Conservation (phyloP, 2,888 invertebrate species). For the Zeuzera pyrina region DNA sequence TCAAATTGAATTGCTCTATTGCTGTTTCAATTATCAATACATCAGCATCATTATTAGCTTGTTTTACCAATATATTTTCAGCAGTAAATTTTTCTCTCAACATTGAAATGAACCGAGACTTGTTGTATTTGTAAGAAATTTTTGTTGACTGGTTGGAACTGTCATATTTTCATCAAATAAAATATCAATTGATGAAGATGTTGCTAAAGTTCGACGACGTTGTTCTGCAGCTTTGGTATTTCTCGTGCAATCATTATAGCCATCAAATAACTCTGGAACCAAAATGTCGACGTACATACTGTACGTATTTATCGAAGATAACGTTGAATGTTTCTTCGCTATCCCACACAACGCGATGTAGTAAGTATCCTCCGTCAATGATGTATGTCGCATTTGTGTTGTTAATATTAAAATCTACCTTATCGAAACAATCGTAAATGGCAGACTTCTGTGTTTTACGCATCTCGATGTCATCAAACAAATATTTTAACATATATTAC, state of each 20-base stretch:
- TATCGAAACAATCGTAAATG: slow-evolving; percentile 21
- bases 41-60: slow-evolving; percentile 22
- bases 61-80: slow-evolving; percentile 25
- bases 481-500: no score
- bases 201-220: slow-evolving; percentile 11
- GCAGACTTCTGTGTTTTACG: slow-evolving; percentile 19
- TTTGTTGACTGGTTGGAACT: slow-evolving; percentile 12
- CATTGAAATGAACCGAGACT: slow-evolving; percentile 27
- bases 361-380: slow-evolving; percentile 21
- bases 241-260: slow-evolving; percentile 21
- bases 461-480: slow-evolving; percentile 21
- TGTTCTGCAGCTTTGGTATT: slow-evolving; percentile 24
- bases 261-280: slow-evolving; percentile 19
- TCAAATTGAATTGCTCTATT: slow-evolving; percentile 14
- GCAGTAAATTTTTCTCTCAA: slow-evolving; percentile 20
- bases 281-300: slow-evolving; percentile 20
- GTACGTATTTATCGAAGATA: slow-evolving; percentile 19
- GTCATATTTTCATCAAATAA: no score
- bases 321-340: slow-evolving; percentile 17
- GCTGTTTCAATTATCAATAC: slow-evolving; percentile 22
- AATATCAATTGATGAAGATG: slow-evolving; percentile 6
- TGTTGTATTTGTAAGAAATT: slow-evolving; percentile 27
- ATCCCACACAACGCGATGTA: slow-evolving; percentile 22
- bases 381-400: slow-evolving; percentile 17
- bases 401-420: slow-evolving; percentile 14